These are phyloP conservation scores for Pygmarrhopalites habei DNA, from an alignment of 1,140 invertebrate species.

Conservation along the genomic window DNA sequence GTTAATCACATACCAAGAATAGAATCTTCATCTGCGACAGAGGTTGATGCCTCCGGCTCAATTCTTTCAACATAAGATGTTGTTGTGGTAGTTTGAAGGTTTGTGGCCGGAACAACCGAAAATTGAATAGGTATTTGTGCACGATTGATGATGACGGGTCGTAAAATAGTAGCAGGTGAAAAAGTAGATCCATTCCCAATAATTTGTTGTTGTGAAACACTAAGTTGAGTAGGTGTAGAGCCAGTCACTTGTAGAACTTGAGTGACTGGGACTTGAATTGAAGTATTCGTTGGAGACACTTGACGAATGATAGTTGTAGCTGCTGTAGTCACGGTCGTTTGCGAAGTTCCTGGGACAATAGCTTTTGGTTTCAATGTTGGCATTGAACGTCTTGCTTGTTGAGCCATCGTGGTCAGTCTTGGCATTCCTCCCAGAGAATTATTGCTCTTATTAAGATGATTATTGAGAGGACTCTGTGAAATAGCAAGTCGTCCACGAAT, in stretches of 20 bases:
- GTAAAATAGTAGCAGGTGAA: not conserved
- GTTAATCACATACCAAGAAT: constrained; percentile 12
- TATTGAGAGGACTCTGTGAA: not conserved
- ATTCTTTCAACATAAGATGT: not conserved
- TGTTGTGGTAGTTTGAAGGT: not conserved
- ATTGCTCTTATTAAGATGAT: not conserved
- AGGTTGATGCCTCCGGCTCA: not conserved
- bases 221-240: too few relatives aligned
- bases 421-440: too few relatives aligned
- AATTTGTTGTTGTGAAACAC: too few relatives aligned
- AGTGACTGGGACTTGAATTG: not conserved
- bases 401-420: not conserved
- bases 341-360: not conserved
- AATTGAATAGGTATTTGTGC: not conserved
- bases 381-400: not conserved
- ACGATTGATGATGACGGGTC: not conserved
- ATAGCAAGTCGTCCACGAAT: not conserved
- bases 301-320: too few relatives aligned
- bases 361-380: not conserved
- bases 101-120: constrained; percentile 1
- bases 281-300: too few relatives aligned
- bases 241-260: not conserved
- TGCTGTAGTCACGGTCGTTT: too few relatives aligned
- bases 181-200: too few relatives aligned
- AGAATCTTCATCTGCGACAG: not conserved